A percentile compares a stretch with the other conserved stretches of the same genome.
Evolutionary conservation across 1,140 invertebrate genomes (phyloP).

Genomic region (Drosophila bipectinata): DNA sequence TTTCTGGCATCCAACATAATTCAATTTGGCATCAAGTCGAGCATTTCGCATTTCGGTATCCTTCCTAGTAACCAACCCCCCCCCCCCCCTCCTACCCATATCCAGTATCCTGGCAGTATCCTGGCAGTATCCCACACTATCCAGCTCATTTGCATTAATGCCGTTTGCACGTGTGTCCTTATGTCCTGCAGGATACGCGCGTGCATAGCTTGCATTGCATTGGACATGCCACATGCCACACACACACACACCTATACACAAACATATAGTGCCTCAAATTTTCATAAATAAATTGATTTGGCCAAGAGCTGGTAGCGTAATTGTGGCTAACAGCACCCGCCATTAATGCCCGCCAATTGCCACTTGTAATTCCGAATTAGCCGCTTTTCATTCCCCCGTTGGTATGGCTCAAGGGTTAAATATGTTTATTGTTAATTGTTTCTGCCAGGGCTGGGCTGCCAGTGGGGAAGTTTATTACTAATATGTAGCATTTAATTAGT

Average conservation of each 20-base stretch:
- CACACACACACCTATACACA: not conserved
- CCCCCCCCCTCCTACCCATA: conserved; percentile 11
- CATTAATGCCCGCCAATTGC: conserved; percentile 38
- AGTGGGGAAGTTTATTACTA: too few species aligned
- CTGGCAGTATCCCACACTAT: conserved; percentile 15
- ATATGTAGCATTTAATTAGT: too few species aligned
- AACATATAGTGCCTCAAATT: conserved; percentile 29
- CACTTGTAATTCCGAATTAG: conserved; percentile 24
- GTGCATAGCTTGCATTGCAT: not conserved
- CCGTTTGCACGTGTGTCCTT: conserved; percentile 50
- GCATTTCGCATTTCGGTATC: conserved; percentile 33
- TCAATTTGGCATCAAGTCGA: conserved; percentile 74
- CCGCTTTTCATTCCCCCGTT: not conserved
- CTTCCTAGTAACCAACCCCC: not conserved
- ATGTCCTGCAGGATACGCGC: not conserved
- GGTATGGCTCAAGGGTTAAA: not conserved
- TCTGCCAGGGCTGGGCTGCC: too few species aligned
- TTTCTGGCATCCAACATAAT: conserved; percentile 76
- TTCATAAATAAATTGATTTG: conserved; percentile 74
- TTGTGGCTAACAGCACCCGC: conserved; percentile 50
- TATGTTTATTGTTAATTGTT: not conserved
- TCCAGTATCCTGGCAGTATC: not conserved
- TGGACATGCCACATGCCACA: conserved; percentile 4
- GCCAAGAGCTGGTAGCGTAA: conserved; percentile 38
- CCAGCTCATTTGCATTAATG: conserved; percentile 75